A percentile compares a stretch with the other conserved stretches of the same genome.
phyloP scores from a whole-genome alignment of 1,140 invertebrate species.

The Vanessa atalanta region DNA sequence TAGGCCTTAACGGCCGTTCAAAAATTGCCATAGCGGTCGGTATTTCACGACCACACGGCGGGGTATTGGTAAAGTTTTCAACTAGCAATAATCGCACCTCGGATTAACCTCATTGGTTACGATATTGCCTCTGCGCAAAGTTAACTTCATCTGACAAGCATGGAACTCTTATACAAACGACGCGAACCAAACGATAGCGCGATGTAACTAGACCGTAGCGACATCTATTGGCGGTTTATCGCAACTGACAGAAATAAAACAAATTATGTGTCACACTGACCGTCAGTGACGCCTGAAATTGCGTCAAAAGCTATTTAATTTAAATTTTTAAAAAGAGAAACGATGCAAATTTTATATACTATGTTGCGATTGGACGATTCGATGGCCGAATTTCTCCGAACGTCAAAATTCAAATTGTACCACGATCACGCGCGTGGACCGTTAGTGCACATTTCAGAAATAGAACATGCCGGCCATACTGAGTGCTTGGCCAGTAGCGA shows the following conservation, averaged over 20 bases:
- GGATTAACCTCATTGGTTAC: slow-evolving; percentile 93
- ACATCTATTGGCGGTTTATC: slow-evolving; percentile 45
- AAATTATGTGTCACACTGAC: slow-evolving; percentile 4
- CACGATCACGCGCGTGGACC: slow-evolving; percentile 71
- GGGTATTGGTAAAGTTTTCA: slow-evolving; percentile 86
- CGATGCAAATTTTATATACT: slow-evolving; percentile 51
- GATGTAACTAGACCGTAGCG: slow-evolving; percentile 41
- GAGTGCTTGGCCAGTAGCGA: slow-evolving; percentile 69
- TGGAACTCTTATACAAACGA: neutral
- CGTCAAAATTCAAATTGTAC: slow-evolving; percentile 74
- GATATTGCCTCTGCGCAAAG: slow-evolving; percentile 70
- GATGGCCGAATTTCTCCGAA: slow-evolving; percentile 75
- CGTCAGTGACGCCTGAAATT: slow-evolving; percentile 15
- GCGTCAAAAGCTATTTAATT: slow-evolving; percentile 41
- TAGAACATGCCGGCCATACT: slow-evolving; percentile 77
- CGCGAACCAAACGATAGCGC: slow-evolving; percentile 41
- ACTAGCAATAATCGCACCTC: slow-evolving; percentile 95
- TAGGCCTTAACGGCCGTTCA: slow-evolving; percentile 46
- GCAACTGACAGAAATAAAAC: slow-evolving; percentile 10
- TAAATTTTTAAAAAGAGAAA: slow-evolving; percentile 74
- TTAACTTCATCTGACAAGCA: neutral
- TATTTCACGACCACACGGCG: slow-evolving; percentile 47
- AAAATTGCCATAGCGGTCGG: slow-evolving; percentile 48
- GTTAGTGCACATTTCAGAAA: slow-evolving; percentile 79
- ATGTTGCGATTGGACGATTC: slow-evolving; percentile 48